These are phyloP conservation scores for Mionectes olivaceus DNA, from an alignment of 2,797 vertebrate species.

Conservation along the genomic window DNA sequence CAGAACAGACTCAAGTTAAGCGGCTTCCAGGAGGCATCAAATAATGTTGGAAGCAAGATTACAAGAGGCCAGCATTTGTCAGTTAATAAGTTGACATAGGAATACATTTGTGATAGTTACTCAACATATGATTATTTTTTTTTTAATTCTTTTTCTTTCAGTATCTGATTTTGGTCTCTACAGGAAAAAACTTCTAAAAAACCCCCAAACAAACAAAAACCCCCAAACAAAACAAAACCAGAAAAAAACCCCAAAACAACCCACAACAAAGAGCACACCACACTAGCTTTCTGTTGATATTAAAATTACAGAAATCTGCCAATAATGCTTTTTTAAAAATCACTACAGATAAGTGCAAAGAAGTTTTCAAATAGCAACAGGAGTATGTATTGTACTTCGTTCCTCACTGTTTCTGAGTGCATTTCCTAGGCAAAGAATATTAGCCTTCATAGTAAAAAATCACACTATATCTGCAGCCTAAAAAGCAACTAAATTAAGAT, in stretches of 20 bases:
- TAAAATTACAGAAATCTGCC: background rate
- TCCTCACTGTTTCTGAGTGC: background rate
- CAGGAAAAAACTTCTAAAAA: background rate
- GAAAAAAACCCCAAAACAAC: rapidly evolving
- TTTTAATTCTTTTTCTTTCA: background rate
- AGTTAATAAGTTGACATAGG: background rate
- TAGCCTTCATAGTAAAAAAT: background rate
- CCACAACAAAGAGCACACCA: background rate
- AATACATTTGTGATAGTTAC: background rate
- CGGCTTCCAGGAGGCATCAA: slow-evolving; percentile 1
- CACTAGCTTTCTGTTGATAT: background rate
- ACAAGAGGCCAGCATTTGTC: background rate
- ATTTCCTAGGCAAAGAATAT: background rate
- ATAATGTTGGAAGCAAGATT: background rate
- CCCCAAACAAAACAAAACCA: background rate
- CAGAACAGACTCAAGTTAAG: background rate
- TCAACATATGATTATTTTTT: background rate
- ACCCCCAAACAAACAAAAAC: background rate
- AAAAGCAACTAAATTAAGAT: background rate
- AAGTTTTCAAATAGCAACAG: background rate
- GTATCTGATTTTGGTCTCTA: background rate
- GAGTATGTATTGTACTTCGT: background rate
- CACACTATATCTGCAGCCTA: background rate
- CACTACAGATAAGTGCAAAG: background rate
- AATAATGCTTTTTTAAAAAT: background rate